Evolutionary conservation across 2,888 invertebrate species (phyloP), one percentile per base, ranked within the genome.

Genomic region (Miltochrista miniata): DNA sequence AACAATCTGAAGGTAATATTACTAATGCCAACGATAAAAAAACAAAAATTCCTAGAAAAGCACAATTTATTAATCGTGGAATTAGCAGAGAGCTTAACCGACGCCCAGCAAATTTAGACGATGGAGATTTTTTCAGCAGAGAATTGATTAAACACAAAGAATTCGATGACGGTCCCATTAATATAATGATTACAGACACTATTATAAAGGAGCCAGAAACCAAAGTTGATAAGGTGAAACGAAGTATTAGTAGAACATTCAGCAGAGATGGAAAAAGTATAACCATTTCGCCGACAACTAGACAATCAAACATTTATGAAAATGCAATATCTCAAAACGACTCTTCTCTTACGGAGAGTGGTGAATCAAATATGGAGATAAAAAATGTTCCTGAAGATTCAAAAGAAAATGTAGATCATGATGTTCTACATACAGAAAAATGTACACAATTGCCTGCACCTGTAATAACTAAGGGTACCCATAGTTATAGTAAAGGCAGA

Each of bases 51-150:
- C 64, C 59, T 15, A 48, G 59, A n/a, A 63, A 53, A 52, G 39
- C 51, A 29, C 61, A 64, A 39, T 42, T 51, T 18, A 51, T 61
- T 29, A 65, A 58, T 0, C 44, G 58, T 15, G 56, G 45, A 7
- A 55, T 65, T 0, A 65, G 64, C 11, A 56, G 41, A 48, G 68
- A 64, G 10, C 31, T 52, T 4, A 52, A 52, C 14, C 39, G 39
- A 37, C 52, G 52, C 11, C 52, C 52, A 24, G 15, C 40, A 7
- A 41, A n/a, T 7, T 46, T 54, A 31, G 45, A 46, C 33, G 9
- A 52, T 18, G 42, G 15, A 40, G 40, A 48, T 29, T 45, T 48
- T 10, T 47, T 52, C 10, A 46, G 38, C 11, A 42, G 31, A 30
- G 39, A 46, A 42, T 47, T 48, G 0, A 8, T 36, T 0, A 43